Conservation (phyloP, 2,113 vertebrate genomes). For the Crotalus horridus region DNA sequence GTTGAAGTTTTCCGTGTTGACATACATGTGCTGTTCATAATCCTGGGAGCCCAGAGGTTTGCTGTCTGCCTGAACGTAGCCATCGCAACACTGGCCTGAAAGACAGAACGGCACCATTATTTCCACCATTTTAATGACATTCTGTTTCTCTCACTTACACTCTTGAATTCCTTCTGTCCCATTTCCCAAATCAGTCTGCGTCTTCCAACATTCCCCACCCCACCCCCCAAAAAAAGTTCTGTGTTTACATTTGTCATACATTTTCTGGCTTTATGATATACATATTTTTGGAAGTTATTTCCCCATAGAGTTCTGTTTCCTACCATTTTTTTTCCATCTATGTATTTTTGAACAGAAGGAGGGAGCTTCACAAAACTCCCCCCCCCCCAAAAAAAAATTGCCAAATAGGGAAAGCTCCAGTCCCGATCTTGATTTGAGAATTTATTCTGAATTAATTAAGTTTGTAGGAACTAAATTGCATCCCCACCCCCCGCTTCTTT, state of each 20-base stretch:
- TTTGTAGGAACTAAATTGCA: not conserved
- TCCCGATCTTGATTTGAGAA: not conserved
- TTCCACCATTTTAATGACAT: not conserved
- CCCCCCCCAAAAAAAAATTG: not conserved
- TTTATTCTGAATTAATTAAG: not conserved
- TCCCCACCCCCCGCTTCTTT: not conserved
- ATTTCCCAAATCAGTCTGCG: not conserved
- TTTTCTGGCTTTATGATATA: not conserved
- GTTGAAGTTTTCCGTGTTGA: conserved; percentile 88
- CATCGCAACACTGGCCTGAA: conserved; percentile 72
- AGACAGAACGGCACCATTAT: not conserved
- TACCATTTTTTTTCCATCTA: not conserved
- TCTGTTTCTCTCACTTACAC: not conserved
- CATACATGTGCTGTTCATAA: conserved; percentile 94
- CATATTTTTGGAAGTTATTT: not conserved
- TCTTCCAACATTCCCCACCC: not conserved
- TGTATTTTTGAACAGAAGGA: not conserved
- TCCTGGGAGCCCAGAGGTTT: conserved; percentile 72
- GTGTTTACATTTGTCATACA: not conserved
- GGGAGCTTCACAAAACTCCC: not conserved
- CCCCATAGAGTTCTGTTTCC: not conserved
- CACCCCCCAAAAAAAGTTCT: not conserved
- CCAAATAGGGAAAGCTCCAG: not conserved
- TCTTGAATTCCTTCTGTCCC: not conserved
- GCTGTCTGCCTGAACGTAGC: conserved; percentile 85